These are phyloP conservation scores for Prosopocoilus inquinatus DNA, from an alignment of 2,888 invertebrate species.

Conservation along the genomic window DNA sequence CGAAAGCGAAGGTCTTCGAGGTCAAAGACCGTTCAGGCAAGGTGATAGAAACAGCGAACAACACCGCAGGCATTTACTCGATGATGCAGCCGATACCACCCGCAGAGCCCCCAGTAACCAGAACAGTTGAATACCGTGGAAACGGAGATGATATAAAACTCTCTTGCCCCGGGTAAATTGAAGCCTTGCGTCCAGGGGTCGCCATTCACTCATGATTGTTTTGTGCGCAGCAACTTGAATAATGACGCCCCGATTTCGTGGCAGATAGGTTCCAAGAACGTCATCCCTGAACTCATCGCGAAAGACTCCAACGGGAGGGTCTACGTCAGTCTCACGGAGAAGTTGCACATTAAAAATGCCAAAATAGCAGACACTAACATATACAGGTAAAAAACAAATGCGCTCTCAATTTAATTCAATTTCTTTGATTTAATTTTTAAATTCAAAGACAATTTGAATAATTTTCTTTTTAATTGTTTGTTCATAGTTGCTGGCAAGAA, in stretches of 20 bases:
- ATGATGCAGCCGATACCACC: conserved; percentile 54
- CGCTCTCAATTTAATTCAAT: background rate
- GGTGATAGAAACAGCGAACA: conserved; percentile 59
- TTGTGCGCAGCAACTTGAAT: conserved; percentile 51
- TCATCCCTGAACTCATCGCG: conserved; percentile 54
- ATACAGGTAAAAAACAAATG: conserved; percentile 54
- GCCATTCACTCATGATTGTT: background rate
- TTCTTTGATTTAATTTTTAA: too few species aligned
- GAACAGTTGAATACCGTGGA: conserved; percentile 47
- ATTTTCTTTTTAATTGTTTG: conserved; percentile 3
- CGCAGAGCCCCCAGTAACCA: conserved; percentile 48
- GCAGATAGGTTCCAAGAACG: conserved; percentile 55
- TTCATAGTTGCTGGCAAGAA: conserved; percentile 65
- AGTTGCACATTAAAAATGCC: conserved; percentile 56
- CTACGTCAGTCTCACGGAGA: conserved; percentile 57
- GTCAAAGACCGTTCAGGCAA: conserved; percentile 54
- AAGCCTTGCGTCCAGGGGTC: background rate
- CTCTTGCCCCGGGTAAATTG: conserved; percentile 55
- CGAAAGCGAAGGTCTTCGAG: conserved; percentile 52
- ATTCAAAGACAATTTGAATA: too few species aligned
- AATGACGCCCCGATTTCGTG: conserved; percentile 56
- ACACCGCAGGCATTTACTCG: conserved; percentile 61
- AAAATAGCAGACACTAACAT: conserved; percentile 56
- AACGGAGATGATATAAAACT: conserved; percentile 46
- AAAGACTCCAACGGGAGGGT: conserved; percentile 57